A percentile compares a stretch with the other conserved stretches of the same genome.
Conservation (phyloP, 53 echinoderm and acorn worm species). For the Arbacia lixula region DNA sequence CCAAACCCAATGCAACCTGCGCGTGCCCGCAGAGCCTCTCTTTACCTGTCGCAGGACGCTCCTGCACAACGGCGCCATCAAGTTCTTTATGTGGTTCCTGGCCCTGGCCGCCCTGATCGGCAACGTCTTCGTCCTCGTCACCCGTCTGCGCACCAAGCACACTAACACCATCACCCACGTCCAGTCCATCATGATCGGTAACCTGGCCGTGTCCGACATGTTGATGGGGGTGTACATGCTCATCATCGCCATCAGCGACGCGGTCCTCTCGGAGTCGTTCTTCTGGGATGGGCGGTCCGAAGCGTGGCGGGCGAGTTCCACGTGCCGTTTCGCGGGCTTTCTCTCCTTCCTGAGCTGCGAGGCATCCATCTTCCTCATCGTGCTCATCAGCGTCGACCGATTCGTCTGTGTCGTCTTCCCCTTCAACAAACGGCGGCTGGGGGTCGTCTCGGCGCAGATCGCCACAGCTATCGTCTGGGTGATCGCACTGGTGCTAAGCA, state of each 20-base stretch:
- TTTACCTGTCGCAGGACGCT: conserved; percentile 45
- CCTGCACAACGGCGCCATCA: conserved; percentile 53
- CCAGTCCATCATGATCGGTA: conserved; percentile 29
- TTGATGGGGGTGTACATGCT: conserved; percentile 32
- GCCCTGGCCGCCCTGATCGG: conserved; percentile 57
- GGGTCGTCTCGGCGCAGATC: conserved; percentile 2
- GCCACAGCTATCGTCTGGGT: conserved; percentile 40
- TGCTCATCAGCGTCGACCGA: conserved; percentile 34
- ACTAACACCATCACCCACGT: not conserved
- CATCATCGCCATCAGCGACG: conserved; percentile 1
- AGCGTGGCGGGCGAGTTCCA: conserved; percentile 13
- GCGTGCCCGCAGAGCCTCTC: conserved; percentile 18
- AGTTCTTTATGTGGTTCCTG: conserved; percentile 61
- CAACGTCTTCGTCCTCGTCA: conserved; percentile 51
- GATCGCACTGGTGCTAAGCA: conserved; percentile 25
- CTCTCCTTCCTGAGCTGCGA: conserved; percentile 40
- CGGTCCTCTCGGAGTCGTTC: not conserved
- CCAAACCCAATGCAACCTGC: not conserved
- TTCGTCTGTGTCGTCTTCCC: conserved; percentile 32
- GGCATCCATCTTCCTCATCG: conserved; percentile 19
- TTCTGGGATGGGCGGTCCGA: conserved; percentile 34
- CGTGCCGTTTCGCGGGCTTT: conserved; percentile 31
- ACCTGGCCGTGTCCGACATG: conserved; percentile 32
- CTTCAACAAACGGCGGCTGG: not conserved
- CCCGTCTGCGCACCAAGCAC: not conserved